These are phyloP conservation scores for Hippopotamyrus pictus DNA, from an alignment of 2,797 vertebrate species.

Conservation along the genomic window DNA sequence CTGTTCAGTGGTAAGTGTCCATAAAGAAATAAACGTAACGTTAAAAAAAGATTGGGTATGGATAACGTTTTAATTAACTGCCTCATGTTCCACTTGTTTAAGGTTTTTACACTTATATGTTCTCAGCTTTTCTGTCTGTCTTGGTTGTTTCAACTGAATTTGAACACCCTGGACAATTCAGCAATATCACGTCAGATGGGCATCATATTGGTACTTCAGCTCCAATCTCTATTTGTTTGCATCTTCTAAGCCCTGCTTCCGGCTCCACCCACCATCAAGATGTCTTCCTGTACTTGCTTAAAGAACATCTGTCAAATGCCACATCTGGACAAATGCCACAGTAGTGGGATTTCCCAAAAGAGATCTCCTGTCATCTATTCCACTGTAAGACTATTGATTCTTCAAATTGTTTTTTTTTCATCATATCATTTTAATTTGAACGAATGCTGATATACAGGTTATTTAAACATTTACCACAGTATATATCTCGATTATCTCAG, in stretches of 20 bases:
- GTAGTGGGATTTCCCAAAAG: conserved; percentile 45
- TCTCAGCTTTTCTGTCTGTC: conserved; percentile 32
- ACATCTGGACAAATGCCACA: conserved; percentile 15
- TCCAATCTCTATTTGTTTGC: conserved; percentile 4
- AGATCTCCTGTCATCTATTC: conserved; percentile 33
- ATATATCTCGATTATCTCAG: conserved; percentile 71
- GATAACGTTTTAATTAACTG: conserved; percentile 47
- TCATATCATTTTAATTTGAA: neutral
- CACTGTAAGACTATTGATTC: conserved; percentile 27
- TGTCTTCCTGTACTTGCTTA: conserved; percentile 17
- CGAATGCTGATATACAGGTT: conserved; percentile 55
- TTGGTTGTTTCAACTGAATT: conserved; percentile 39
- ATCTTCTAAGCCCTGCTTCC: neutral
- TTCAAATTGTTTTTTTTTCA: neutral
- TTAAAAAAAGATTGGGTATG: conserved; percentile 51
- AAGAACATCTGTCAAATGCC: conserved; percentile 36
- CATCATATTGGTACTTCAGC: conserved; percentile 74
- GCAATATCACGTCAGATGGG: conserved; percentile 89
- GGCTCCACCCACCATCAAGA: conserved; percentile 37
- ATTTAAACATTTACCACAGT: conserved; percentile 84
- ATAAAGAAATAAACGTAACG: conserved; percentile 73
- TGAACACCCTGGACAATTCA: conserved; percentile 92
- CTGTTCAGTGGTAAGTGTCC: conserved; percentile 91
- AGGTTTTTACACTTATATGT: conserved; percentile 28
- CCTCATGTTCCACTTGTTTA: conserved; percentile 30